Evolutionary conservation across 92 coral and sea anemone species (phyloP).

Genomic region (Chrysogorgia sp.): DNA sequence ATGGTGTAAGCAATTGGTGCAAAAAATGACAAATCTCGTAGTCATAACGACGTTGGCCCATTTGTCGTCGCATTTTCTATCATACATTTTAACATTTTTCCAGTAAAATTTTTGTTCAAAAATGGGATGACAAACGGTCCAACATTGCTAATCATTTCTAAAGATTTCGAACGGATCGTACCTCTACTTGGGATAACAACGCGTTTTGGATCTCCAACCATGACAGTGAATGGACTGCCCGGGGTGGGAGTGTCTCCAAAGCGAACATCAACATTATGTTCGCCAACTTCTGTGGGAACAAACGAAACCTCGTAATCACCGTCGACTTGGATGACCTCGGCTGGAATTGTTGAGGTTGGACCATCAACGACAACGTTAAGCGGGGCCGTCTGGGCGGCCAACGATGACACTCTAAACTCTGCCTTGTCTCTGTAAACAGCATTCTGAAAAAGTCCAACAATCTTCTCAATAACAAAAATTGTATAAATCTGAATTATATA

Average conservation of each 20-base stretch:
- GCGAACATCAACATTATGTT: constrained; percentile 77
- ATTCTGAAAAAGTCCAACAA: constrained; percentile 48
- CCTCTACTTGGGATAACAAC: constrained; percentile 62
- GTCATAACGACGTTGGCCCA: too few relatives aligned
- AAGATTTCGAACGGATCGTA: background rate
- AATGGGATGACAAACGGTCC: too few relatives aligned
- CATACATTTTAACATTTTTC: background rate
- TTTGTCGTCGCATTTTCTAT: too few relatives aligned
- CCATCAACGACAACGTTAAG: constrained; percentile 81
- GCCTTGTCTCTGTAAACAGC: constrained; percentile 76
- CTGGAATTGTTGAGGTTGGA: constrained; percentile 69
- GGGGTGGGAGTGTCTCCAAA: constrained; percentile 77
- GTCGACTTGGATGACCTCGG: constrained; percentile 48
- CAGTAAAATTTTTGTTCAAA: background rate
- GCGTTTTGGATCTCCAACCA: constrained; percentile 93
- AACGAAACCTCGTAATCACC: constrained; percentile 77
- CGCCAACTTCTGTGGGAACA: constrained; percentile 85
- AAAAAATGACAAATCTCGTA: too few relatives aligned
- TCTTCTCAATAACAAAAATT: too few relatives aligned
- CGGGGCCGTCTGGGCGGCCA: constrained; percentile 68
- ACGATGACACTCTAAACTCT: constrained; percentile 78
- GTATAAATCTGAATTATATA: too few relatives aligned
- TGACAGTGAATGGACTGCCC: constrained; percentile 84
- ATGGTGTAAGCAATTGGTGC: too few relatives aligned
- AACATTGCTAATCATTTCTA: background rate